These are phyloP conservation scores for Drepana arcuata DNA, from an alignment of 1,140 invertebrate genomes.

Conservation along the genomic window DNA sequence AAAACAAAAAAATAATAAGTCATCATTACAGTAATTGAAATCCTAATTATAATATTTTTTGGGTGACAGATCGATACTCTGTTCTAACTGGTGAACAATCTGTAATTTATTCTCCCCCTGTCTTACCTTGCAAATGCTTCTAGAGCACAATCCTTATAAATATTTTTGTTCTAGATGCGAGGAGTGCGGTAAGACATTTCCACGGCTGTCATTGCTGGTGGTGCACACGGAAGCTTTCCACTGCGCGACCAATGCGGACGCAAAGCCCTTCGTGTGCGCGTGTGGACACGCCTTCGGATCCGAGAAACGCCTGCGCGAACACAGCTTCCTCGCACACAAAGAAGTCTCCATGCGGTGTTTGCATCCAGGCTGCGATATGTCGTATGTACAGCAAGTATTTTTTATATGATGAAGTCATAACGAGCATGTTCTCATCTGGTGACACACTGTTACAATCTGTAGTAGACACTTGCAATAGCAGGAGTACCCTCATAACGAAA, in stretches of 20 bases:
- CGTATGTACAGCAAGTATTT: too few relatives aligned
- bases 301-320: constrained; percentile 16
- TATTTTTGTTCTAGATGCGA: constrained; percentile 29
- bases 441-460: too few relatives aligned
- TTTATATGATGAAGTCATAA: too few relatives aligned
- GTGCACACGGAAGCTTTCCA: constrained; percentile 34
- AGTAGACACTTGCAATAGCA: too few relatives aligned
- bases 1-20: too few relatives aligned
- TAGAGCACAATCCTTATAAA: background rate
- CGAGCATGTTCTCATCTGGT: too few relatives aligned
- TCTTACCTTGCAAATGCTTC: background rate
- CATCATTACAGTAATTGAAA: too few relatives aligned
- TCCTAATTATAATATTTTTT: too few relatives aligned
- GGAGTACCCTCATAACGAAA: too few relatives aligned
- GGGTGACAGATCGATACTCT: too few relatives aligned
- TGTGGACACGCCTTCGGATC: constrained; percentile 27
- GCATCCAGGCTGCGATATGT: background rate
- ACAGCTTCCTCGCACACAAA: constrained; percentile 9
- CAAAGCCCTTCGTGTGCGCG: constrained; percentile 29
- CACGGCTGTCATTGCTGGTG: constrained; percentile 36
- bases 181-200: constrained; percentile 33
- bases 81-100: too few relatives aligned
- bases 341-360: background rate
- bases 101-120: constrained; percentile 3
- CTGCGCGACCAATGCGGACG: constrained; percentile 1